Percentiles rank a stretch among this genome's conserved stretches.
Conservation (phyloP, 1,140 invertebrate species). For the Ceratosolen solmsi region DNA sequence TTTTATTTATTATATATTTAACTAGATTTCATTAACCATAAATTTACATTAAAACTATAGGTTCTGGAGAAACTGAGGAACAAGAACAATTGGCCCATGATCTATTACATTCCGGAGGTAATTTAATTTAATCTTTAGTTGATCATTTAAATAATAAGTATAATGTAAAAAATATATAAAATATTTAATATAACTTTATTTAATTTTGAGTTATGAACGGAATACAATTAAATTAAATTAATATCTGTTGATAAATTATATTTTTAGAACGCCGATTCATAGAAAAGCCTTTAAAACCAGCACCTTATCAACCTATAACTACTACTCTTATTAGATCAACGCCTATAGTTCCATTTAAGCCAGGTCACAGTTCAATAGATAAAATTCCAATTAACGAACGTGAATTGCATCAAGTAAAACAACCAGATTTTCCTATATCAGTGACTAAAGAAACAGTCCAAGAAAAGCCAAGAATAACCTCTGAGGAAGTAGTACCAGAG, state of each 20-base stretch:
- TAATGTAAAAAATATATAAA: too few species aligned
- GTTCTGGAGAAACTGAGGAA: slow-evolving; percentile 83
- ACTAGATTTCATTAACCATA: not conserved
- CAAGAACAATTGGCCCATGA: slow-evolving; percentile 87
- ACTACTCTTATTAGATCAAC: slow-evolving; percentile 50
- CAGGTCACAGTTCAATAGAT: slow-evolving; percentile 56
- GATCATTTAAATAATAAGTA: too few species aligned
- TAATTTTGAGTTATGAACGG: too few species aligned
- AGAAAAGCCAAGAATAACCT: too few species aligned
- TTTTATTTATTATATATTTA: not conserved
- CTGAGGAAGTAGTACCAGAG: not conserved
- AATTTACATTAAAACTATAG: slow-evolving; percentile 65
- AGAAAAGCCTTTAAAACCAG: slow-evolving; percentile 85
- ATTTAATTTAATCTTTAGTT: slow-evolving; percentile 16
- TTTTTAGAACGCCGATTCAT: slow-evolving; percentile 84
- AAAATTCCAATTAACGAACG: slow-evolving; percentile 42
- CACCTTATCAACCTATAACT: slow-evolving; percentile 79
- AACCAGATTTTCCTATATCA: slow-evolving; percentile 29
- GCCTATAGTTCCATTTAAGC: slow-evolving; percentile 56
- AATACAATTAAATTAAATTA: slow-evolving; percentile 24
- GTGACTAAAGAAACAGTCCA: not conserved
- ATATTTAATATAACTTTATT: too few species aligned
- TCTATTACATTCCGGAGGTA: slow-evolving; percentile 88
- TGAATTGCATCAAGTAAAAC: slow-evolving; percentile 56
- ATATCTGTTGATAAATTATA: slow-evolving; percentile 19